phyloP scores from a whole-genome alignment of 37 sponge, comb jelly and placozoan species.

The Chondrilla cf. caribensis region DNA sequence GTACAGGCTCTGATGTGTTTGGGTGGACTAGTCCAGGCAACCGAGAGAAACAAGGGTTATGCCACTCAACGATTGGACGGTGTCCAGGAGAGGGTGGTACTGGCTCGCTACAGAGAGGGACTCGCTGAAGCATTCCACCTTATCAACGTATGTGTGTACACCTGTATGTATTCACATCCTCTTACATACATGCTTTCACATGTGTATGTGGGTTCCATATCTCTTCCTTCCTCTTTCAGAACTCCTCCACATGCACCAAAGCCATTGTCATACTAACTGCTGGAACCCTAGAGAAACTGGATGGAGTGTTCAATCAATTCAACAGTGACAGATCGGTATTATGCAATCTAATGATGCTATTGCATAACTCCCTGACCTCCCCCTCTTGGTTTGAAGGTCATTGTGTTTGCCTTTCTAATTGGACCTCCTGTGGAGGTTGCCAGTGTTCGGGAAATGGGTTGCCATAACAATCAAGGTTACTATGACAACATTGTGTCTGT shows the following conservation, averaged over 20 bases:
- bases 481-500: not conserved
- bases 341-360: too few species aligned
- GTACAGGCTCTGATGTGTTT: not conserved
- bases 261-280: not conserved
- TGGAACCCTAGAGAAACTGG: not conserved
- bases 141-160: conserved; percentile 8
- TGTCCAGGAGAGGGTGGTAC: not conserved
- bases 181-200: not conserved
- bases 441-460: conserved; percentile 16
- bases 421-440: conserved; percentile 13
- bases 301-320: not conserved
- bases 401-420: not conserved
- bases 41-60: not conserved
- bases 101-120: not conserved
- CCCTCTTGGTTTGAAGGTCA: not conserved
- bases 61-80: not conserved
- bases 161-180: too few species aligned
- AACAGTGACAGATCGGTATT: not conserved
- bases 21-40: not conserved
- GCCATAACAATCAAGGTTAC: conserved; percentile 22
- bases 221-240: not conserved
- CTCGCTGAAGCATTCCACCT: not conserved
- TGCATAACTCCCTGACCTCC: too few species aligned
- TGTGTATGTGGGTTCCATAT: not conserved
- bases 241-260: not conserved